phyloP scores from a whole-genome alignment of 2,888 invertebrate species.

The Phrixothrix hirtus region DNA sequence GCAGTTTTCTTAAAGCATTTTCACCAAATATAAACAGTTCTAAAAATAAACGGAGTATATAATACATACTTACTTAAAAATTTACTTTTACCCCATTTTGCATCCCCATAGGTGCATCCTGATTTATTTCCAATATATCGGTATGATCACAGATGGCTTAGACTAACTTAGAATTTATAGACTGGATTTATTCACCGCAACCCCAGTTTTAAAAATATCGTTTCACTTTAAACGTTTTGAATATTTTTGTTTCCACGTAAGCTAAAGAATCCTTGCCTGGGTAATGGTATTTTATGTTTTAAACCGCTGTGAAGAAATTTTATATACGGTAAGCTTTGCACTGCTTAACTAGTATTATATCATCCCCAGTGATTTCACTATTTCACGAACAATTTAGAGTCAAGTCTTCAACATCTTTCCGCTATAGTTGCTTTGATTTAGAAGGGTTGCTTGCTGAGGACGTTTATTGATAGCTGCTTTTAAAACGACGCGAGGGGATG shows the following conservation, averaged over 20 bases:
- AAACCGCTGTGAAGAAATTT: background rate
- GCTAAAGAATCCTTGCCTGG: no score
- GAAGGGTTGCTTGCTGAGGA: background rate
- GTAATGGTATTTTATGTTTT: no score
- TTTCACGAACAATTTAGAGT: slow-evolving; percentile 13
- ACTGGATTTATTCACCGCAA: slow-evolving; percentile 30
- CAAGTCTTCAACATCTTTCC: slow-evolving; percentile 9
- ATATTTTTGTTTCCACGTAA: no score
- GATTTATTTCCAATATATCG: slow-evolving; percentile 19
- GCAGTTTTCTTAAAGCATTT: no score
- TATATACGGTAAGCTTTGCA: background rate
- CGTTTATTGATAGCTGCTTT: background rate
- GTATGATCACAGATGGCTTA: slow-evolving; percentile 35
- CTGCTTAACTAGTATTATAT: slow-evolving; percentile 14
- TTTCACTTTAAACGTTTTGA: slow-evolving; percentile 25
- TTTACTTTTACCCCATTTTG: no score
- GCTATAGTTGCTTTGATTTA: slow-evolving; percentile 10
- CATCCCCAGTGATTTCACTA: slow-evolving; percentile 13
- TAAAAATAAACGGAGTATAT: no score
- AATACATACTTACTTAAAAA: no score
- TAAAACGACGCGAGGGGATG: background rate
- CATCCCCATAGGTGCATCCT: background rate
- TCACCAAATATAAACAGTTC: no score
- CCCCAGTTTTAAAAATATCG: slow-evolving; percentile 31
- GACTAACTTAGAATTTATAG: slow-evolving; percentile 29